phyloP scores from a whole-genome alignment of 2,888 invertebrate species.

The Sinopyrophorus schimmeli region DNA sequence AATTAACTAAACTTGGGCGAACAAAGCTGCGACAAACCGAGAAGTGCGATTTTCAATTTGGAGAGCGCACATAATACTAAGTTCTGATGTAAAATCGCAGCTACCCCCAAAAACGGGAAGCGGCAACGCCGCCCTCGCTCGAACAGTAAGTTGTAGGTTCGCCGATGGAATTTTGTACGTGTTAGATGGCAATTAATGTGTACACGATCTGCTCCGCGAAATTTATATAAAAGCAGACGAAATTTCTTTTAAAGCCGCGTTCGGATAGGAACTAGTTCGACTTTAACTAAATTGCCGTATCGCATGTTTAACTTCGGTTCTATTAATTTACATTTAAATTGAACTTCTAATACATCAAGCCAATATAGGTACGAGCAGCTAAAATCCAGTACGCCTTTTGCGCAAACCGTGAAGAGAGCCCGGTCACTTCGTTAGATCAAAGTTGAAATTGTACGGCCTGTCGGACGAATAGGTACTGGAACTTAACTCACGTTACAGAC shows the following conservation, averaged over 20 bases:
- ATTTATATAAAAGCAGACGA: constrained; percentile 2
- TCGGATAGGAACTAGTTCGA: constrained; percentile 25
- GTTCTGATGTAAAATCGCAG: too few species aligned
- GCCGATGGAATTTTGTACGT: constrained; percentile 32
- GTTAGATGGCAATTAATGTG: constrained; percentile 27
- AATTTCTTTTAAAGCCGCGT: constrained; percentile 18
- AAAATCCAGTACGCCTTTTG: constrained; percentile 22
- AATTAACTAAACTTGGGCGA: constrained; percentile 46
- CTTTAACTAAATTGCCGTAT: constrained; percentile 29
- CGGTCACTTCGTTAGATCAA: too few species aligned
- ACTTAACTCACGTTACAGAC: too few species aligned
- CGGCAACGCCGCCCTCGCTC: too few species aligned
- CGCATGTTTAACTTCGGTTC: constrained; percentile 29
- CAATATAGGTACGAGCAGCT: constrained; percentile 18
- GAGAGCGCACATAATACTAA: constrained; percentile 22
- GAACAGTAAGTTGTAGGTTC: constrained; percentile 24
- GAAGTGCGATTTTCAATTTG: constrained; percentile 16
- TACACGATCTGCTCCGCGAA: constrained; percentile 12
- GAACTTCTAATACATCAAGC: constrained; percentile 29
- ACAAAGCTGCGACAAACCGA: constrained; percentile 30
- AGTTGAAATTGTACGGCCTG: too few species aligned
- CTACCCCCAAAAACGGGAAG: too few species aligned
- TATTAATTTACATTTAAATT: constrained; percentile 34
- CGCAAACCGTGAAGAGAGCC: constrained; percentile 10
- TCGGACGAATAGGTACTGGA: too few species aligned